These are phyloP conservation scores for Lagenorhynchus albirostris DNA, from an alignment of 2,113 vertebrate genomes.

Conservation along the genomic window DNA sequence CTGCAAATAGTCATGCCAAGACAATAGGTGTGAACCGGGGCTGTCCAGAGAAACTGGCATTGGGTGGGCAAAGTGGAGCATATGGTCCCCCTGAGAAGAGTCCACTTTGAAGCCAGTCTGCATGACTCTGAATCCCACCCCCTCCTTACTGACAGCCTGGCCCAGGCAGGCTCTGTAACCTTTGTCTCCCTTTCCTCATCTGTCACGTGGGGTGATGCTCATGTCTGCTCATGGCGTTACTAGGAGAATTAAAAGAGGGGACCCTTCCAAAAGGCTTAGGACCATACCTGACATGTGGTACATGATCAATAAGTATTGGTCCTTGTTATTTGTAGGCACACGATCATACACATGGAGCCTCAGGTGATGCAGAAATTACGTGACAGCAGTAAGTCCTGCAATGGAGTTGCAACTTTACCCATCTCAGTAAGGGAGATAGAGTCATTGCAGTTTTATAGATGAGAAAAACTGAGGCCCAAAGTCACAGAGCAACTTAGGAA, in stretches of 20 bases:
- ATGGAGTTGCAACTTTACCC: neutral
- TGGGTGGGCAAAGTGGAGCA: neutral
- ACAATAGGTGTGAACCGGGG: neutral
- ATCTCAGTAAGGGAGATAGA: neutral
- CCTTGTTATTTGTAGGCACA: neutral
- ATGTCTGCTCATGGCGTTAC: neutral
- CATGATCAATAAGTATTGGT: neutral
- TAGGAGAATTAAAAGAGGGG: neutral
- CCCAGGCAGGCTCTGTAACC: neutral
- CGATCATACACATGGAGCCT: neutral
- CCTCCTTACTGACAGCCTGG: neutral
- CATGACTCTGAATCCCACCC: neutral
- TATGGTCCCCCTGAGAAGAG: neutral
- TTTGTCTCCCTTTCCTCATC: neutral
- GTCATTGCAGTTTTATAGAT: neutral
- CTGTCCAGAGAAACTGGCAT: neutral
- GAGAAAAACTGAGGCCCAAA: neutral
- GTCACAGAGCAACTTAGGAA: neutral
- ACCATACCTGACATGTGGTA: neutral
- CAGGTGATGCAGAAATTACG: neutral
- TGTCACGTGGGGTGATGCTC: neutral
- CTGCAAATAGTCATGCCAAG: neutral
- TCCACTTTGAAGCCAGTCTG: neutral
- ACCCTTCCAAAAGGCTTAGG: neutral
- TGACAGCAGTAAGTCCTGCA: neutral